Evolutionary conservation across 2,888 invertebrate species (phyloP).

Genomic region (Ichneumoninae sp.): DNA sequence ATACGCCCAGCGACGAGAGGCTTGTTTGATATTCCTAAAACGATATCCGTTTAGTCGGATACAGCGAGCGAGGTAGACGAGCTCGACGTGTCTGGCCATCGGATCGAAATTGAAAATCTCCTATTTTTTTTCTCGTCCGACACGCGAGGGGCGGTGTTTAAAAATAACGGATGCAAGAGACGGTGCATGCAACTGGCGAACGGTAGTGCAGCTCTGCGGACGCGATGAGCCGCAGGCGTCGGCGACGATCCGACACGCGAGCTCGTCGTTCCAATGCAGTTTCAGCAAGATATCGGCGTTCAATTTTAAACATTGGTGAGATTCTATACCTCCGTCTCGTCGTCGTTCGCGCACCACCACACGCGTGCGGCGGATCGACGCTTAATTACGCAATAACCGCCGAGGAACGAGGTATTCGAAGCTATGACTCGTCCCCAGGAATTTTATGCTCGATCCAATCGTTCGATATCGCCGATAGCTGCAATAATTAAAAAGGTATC

Average conservation of each 20-base stretch:
- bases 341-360: background rate
- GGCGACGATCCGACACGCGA: background rate
- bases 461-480: conserved; percentile 39
- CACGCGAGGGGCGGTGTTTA: conserved; percentile 17
- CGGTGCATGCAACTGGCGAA: background rate
- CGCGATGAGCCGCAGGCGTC: conserved; percentile 15
- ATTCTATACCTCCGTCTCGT: conserved; percentile 35
- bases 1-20: background rate
- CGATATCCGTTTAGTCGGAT: background rate
- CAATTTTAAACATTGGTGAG: conserved; percentile 50
- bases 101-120: conserved; percentile 57
- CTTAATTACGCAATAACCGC: conserved; percentile 62
- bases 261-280: conserved; percentile 17
- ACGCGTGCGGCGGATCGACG: conserved; percentile 31
- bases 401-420: conserved; percentile 54
- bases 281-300: conserved; percentile 54
- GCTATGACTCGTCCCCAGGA: conserved; percentile 45
- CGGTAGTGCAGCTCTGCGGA: background rate
- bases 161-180: conserved; percentile 14
- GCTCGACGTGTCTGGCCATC: conserved; percentile 10
- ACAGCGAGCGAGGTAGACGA: background rate
- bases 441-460: conserved; percentile 55
- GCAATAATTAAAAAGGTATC: conserved; percentile 61
- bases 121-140: conserved; percentile 8
- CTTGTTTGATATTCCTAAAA: background rate